phyloP scores from a whole-genome alignment of 2,113 vertebrate species.

The Acanthochromis polyacanthus region DNA sequence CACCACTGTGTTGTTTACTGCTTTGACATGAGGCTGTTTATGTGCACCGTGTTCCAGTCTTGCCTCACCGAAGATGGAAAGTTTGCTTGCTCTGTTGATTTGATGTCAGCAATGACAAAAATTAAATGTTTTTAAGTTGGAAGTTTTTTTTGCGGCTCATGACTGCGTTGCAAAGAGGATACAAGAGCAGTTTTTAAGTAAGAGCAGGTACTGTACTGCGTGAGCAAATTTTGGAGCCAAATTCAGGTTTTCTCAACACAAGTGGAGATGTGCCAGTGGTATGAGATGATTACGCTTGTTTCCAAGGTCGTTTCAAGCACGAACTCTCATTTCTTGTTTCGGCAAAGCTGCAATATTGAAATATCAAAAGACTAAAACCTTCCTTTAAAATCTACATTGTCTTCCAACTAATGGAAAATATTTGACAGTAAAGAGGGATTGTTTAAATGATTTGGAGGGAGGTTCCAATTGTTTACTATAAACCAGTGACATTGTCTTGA shows the following conservation, averaged over 20 bases:
- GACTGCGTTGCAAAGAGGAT: no score
- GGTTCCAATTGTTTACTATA: constrained; percentile 7
- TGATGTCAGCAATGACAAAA: no score
- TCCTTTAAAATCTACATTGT: neutral
- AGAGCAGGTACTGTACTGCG: neutral
- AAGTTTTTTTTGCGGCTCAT: neutral
- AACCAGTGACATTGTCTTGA: constrained; percentile 10
- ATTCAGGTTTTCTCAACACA: neutral
- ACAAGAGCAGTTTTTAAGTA: neutral
- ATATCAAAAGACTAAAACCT: constrained; percentile 20
- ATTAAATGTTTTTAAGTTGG: neutral
- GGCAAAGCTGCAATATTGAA: constrained; percentile 10
- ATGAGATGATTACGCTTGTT: neutral
- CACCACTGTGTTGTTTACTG: no score
- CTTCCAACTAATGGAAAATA: constrained; percentile 26
- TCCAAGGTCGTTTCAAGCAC: constrained; percentile 17
- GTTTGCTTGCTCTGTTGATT: no score
- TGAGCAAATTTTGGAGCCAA: constrained; percentile 11
- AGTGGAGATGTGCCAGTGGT: neutral
- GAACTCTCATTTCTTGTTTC: neutral
- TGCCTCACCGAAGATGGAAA: no score
- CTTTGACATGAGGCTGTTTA: no score
- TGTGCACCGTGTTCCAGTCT: no score
- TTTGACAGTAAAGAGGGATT: neutral
- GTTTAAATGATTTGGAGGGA: neutral